phyloP scores from a whole-genome alignment of 2,797 vertebrate genomes.

The Dromococcyx pavoninus region DNA sequence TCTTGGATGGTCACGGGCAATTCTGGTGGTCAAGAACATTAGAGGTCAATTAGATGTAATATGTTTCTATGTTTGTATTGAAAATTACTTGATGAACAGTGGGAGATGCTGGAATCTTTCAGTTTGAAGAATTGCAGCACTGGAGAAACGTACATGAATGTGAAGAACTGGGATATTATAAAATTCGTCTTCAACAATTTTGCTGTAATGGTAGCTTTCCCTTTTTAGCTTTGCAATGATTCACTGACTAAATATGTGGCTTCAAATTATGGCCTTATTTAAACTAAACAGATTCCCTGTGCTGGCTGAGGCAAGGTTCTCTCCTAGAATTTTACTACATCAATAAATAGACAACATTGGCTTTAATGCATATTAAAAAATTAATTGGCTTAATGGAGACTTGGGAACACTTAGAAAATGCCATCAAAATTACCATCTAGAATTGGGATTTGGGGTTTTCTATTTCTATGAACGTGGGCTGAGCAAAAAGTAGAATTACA shows the following conservation, averaged over 20 bases:
- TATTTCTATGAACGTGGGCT: background rate
- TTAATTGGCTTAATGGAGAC: background rate
- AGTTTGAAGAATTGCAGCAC: background rate
- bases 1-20: background rate
- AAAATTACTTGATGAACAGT: background rate
- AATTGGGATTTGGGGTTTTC: background rate
- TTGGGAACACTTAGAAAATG: background rate
- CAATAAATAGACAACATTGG: background rate
- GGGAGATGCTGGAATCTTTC: background rate
- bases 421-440: background rate
- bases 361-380: background rate
- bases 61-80: background rate
- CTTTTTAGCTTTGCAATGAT: slow-evolving; percentile 71
- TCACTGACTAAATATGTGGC: slow-evolving; percentile 74
- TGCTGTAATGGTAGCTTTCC: slow-evolving; percentile 59
- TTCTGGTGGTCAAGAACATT: background rate
- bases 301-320: background rate
- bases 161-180: background rate
- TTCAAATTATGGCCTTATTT: slow-evolving; percentile 77
- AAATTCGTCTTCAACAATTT: background rate
- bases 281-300: slow-evolving; percentile 56
- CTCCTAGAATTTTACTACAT: background rate
- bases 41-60: background rate
- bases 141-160: background rate
- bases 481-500: background rate